Percentiles rank a stretch among this genome's conserved stretches.
Evolutionary conservation across 53 echinoderm and acorn worm genomes (phyloP).

Genomic region (Pentamera pediparva): DNA sequence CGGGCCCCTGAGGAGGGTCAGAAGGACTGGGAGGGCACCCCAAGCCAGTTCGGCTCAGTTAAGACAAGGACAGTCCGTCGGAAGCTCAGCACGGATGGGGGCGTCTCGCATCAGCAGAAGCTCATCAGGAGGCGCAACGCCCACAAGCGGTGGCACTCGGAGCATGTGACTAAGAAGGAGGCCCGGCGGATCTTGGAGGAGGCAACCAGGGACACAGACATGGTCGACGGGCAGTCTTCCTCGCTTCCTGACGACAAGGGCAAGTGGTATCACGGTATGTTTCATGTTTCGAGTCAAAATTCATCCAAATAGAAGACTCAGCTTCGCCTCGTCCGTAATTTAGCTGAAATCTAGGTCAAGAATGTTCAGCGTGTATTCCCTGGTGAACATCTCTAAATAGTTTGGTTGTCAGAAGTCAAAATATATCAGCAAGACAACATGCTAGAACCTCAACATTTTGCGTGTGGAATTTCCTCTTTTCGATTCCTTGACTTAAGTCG

Average conservation of each 20-base stretch:
- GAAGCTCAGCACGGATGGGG: neutral
- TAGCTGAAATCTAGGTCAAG: too few relatives aligned
- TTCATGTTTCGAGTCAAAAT: neutral
- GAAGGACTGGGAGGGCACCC: neutral
- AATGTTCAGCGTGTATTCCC: too few relatives aligned
- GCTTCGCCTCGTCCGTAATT: too few relatives aligned
- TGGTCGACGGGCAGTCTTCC: neutral
- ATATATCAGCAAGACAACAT: too few relatives aligned
- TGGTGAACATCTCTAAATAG: too few relatives aligned
- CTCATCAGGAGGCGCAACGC: conserved; percentile 18
- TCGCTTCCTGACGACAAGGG: conserved; percentile 4
- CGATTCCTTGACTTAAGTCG: too few relatives aligned
- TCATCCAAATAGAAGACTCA: too few relatives aligned
- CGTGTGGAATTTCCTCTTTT: too few relatives aligned
- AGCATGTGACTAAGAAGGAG: conserved; percentile 10
- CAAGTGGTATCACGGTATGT: conserved; percentile 5
- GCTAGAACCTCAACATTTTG: too few relatives aligned
- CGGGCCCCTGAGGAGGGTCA: neutral
- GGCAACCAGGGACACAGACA: neutral
- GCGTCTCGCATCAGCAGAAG: conserved; percentile 1
- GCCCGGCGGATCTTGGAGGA: conserved; percentile 1
- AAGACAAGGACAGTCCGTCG: neutral
- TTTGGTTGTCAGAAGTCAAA: neutral
- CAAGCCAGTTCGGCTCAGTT: conserved; percentile 4
- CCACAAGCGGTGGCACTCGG: conserved; percentile 31